Percentiles rank a stretch among this genome's conserved stretches.
These are phyloP conservation scores for Petrolisthes cinctipes DNA, from an alignment of 2,888 invertebrate species.

Conservation along the genomic window DNA sequence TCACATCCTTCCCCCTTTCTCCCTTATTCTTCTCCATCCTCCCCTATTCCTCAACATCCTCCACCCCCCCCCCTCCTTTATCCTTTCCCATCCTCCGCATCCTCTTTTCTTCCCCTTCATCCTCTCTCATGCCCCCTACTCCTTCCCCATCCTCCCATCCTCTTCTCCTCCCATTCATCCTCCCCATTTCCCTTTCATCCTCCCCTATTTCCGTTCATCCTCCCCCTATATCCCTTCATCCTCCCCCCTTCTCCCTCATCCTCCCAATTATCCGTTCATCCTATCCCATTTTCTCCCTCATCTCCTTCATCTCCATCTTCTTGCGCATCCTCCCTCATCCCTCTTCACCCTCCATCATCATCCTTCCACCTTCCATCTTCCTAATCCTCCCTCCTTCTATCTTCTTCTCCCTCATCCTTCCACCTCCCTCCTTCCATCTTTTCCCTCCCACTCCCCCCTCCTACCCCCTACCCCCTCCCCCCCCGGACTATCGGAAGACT, in stretches of 20 bases:
- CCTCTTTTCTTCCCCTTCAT: background rate
- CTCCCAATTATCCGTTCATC: background rate
- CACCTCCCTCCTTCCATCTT: background rate
- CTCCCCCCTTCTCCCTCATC: background rate
- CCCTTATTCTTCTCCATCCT: background rate
- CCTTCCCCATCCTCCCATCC: slow-evolving; percentile 8
- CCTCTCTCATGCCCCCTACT: background rate
- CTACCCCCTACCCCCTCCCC: background rate
- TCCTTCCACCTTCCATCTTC: slow-evolving; percentile 2
- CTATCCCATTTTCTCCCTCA: background rate
- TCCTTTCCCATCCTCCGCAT: background rate
- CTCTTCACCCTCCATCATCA: background rate
- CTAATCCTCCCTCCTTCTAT: background rate
- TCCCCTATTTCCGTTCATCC: background rate
- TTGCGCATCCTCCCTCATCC: background rate
- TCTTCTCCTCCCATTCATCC: slow-evolving; percentile 9
- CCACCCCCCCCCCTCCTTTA: background rate
- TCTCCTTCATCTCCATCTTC: background rate
- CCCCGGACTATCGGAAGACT: background rate
- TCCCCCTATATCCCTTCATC: background rate
- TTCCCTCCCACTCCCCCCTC: too few species aligned
- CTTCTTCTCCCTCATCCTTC: background rate
- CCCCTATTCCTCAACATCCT: too few species aligned
- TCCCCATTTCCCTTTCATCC: background rate
- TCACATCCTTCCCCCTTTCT: background rate